Evolutionary conservation across 2,797 vertebrate species (phyloP).

Genomic region (Tragelaphus eurycerus): DNA sequence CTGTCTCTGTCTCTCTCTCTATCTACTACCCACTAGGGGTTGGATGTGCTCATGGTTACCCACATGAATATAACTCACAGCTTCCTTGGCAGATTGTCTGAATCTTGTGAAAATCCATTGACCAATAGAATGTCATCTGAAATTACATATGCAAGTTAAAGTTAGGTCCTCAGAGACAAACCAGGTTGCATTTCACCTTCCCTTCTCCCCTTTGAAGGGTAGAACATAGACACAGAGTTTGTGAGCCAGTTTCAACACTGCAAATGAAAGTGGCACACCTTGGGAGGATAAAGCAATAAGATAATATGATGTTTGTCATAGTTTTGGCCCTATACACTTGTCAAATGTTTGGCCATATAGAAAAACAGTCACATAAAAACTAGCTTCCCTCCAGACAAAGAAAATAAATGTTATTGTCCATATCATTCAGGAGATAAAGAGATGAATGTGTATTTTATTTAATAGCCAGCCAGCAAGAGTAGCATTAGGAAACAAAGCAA

Average conservation of each 20-base stretch:
- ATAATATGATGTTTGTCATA: neutral
- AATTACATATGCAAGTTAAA: neutral
- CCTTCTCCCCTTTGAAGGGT: neutral
- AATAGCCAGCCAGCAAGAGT: conserved; percentile 44
- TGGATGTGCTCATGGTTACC: too few species aligned
- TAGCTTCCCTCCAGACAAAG: neutral
- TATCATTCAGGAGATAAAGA: conserved; percentile 33
- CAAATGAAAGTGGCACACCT: neutral
- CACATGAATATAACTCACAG: neutral
- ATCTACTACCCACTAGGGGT: neutral
- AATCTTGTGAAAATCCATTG: neutral
- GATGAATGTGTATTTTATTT: conserved; percentile 39
- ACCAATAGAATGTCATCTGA: neutral
- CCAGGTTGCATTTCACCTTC: neutral
- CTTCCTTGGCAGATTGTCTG: neutral
- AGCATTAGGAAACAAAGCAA: neutral
- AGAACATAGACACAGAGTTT: neutral
- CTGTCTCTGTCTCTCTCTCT: neutral
- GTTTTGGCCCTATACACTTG: neutral
- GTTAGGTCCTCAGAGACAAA: neutral
- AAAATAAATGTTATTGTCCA: neutral
- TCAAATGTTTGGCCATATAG: neutral
- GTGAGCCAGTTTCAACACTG: neutral
- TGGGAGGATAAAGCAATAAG: neutral
- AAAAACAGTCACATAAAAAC: neutral